A percentile compares a stretch with the other conserved stretches of the same genome.
Evolutionary conservation across 2,888 invertebrate species (phyloP).

Genomic region (Rhopalosiphum nymphaeae): DNA sequence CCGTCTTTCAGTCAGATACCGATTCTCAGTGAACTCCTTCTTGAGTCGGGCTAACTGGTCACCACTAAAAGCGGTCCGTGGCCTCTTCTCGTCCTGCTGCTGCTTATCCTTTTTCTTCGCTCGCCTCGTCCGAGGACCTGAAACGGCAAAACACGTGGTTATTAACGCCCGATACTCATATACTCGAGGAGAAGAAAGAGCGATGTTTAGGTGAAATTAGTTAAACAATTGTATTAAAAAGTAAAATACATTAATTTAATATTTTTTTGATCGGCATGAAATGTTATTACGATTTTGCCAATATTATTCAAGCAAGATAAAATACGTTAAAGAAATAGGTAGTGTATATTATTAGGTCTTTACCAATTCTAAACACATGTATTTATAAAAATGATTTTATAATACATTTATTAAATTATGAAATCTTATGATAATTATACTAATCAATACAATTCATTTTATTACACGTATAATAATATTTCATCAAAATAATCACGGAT

Average conservation of each 20-base stretch:
- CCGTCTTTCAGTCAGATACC: slow-evolving; percentile 91
- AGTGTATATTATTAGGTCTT: too few relatives aligned
- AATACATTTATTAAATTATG: too few relatives aligned
- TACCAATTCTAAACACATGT: too few relatives aligned
- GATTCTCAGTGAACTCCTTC: slow-evolving; percentile 93
- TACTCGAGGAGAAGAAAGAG: background rate
- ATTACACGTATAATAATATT: too few relatives aligned
- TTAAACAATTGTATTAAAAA: background rate
- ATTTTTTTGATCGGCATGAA: background rate
- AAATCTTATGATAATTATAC: too few relatives aligned
- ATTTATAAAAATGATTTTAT: too few relatives aligned
- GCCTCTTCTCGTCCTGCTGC: slow-evolving; percentile 82
- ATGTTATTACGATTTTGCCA: background rate
- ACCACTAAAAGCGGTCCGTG: slow-evolving; percentile 94
- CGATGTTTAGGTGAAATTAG: background rate
- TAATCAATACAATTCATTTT: too few relatives aligned
- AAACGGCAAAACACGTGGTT: slow-evolving; percentile 59
- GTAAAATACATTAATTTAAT: background rate
- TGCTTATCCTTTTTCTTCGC: slow-evolving; percentile 71
- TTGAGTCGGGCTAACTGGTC: slow-evolving; percentile 92
- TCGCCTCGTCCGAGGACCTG: slow-evolving; percentile 76
- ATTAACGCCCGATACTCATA: background rate
- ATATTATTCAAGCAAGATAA: background rate
- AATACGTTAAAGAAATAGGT: background rate
- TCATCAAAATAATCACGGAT: too few relatives aligned